A percentile compares a stretch with the other conserved stretches of the same genome.
phyloP scores from a whole-genome alignment of 2,888 invertebrate genomes.

The Lasioglossum oenotherae region DNA sequence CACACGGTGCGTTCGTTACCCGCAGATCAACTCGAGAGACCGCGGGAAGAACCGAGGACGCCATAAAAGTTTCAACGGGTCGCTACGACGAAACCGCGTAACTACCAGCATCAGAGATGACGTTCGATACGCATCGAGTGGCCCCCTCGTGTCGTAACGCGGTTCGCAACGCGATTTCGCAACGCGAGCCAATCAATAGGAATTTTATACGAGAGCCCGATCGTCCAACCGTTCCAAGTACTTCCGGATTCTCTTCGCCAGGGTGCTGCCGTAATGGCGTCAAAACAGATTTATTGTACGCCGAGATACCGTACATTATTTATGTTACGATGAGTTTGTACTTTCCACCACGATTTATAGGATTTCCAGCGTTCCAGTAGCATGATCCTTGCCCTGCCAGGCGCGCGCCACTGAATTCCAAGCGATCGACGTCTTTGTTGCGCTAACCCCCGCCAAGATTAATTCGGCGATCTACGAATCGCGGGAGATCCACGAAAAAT shows the following conservation, averaged over 20 bases:
- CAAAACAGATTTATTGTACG: slow-evolving; percentile 31
- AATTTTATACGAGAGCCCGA: slow-evolving; percentile 26
- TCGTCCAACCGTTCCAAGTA: background rate
- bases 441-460: background rate
- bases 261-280: slow-evolving; percentile 6
- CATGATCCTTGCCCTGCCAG: background rate
- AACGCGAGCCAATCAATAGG: slow-evolving; percentile 24
- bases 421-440: slow-evolving; percentile 3
- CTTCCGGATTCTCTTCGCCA: slow-evolving; percentile 21
- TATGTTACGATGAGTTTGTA: slow-evolving; percentile 18
- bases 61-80: slow-evolving; percentile 61
- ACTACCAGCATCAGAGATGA: slow-evolving; percentile 12
- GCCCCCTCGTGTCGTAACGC: slow-evolving; percentile 3
- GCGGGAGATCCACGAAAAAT: background rate
- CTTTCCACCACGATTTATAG: background rate
- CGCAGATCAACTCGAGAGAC: slow-evolving; percentile 39
- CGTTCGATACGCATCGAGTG: slow-evolving; percentile 33
- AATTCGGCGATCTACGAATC: background rate
- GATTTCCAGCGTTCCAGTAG: background rate
- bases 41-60: slow-evolving; percentile 38
- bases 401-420: background rate
- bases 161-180: background rate
- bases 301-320: background rate
- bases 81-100: slow-evolving; percentile 47
- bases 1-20: slow-evolving; percentile 12